A percentile compares a stretch with the other conserved stretches of the same genome.
Evolutionary conservation across 1,140 invertebrate genomes (phyloP).

Genomic region (Lasioglossum baleicum): DNA sequence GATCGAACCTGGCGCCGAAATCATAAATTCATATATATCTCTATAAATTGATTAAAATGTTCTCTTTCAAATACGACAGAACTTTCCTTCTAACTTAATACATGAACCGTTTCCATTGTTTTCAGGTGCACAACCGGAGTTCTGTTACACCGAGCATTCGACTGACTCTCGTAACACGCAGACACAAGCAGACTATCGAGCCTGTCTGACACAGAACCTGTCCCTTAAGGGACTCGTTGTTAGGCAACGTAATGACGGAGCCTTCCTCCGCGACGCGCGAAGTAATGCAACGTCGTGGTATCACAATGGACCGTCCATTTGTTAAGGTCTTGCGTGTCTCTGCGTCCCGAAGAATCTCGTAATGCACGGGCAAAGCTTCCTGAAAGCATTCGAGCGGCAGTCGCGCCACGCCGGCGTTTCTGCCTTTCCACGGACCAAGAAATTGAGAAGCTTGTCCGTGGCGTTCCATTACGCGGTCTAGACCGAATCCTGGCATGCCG

Average conservation of each 20-base stretch:
- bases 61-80: too few species aligned
- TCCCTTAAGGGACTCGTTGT: background rate
- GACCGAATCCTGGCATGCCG: slow-evolving; percentile 13
- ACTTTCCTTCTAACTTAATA: too few species aligned
- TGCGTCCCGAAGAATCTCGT: slow-evolving; percentile 29
- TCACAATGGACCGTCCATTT: slow-evolving; percentile 42
- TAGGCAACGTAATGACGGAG: background rate
- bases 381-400: slow-evolving; percentile 22
- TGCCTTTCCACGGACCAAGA: slow-evolving; percentile 22
- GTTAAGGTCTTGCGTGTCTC: slow-evolving; percentile 26
- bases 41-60: too few species aligned
- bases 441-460: slow-evolving; percentile 37
- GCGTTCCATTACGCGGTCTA: slow-evolving; percentile 32
- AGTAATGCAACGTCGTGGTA: background rate
- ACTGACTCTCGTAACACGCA: too few species aligned
- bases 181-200: too few species aligned
- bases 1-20: too few species aligned
- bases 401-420: background rate
- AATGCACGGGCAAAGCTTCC: slow-evolving; percentile 25
- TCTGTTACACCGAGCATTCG: too few species aligned
- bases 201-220: too few species aligned
- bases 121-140: too few species aligned
- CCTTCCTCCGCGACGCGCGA: background rate
- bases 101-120: too few species aligned
- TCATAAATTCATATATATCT: too few species aligned